Percentiles rank a stretch among this genome's conserved stretches.
Evolutionary conservation across 2,888 invertebrate species (phyloP).

Genomic region (Lycophotia porphyrea): DNA sequence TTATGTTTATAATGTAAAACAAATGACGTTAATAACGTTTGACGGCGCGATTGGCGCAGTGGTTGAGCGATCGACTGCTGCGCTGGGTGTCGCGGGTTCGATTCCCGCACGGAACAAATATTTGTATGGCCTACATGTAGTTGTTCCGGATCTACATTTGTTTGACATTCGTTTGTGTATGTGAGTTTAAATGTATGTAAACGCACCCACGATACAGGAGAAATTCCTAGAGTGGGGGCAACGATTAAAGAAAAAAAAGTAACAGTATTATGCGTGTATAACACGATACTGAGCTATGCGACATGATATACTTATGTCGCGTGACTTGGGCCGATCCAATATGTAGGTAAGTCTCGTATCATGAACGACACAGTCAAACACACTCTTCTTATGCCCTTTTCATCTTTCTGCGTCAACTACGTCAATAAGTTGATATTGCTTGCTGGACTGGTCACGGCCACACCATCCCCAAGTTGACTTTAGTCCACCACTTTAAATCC

Average conservation of each 20-base stretch:
- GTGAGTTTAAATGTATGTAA: too few species aligned
- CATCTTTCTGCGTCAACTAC: conserved; percentile 14
- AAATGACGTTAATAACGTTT: too few species aligned
- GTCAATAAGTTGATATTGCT: background rate
- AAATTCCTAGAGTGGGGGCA: too few species aligned
- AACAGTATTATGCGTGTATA: conserved; percentile 15
- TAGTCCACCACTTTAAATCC: background rate
- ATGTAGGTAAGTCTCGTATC: conserved; percentile 11
- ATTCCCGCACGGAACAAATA: too few species aligned
- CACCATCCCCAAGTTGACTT: background rate
- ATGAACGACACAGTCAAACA: conserved; percentile 6
- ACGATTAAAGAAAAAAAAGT: too few species aligned
- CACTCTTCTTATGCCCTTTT: conserved; percentile 18
- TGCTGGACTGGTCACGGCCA: background rate
- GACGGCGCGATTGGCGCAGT: too few species aligned
- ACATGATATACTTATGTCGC: conserved; percentile 35
- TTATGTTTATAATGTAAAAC: conserved; percentile 21
- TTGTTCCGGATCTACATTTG: too few species aligned
- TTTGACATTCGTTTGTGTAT: too few species aligned
- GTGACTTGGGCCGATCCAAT: conserved; percentile 43
- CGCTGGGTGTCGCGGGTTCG: too few species aligned
- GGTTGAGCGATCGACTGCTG: too few species aligned
- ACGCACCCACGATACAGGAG: too few species aligned
- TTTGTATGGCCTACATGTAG: too few species aligned
- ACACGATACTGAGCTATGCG: conserved; percentile 46